Percentiles rank a stretch among this genome's conserved stretches.
phyloP scores from a whole-genome alignment of 2,113 vertebrate genomes.

The Oceanodroma tethys region DNA sequence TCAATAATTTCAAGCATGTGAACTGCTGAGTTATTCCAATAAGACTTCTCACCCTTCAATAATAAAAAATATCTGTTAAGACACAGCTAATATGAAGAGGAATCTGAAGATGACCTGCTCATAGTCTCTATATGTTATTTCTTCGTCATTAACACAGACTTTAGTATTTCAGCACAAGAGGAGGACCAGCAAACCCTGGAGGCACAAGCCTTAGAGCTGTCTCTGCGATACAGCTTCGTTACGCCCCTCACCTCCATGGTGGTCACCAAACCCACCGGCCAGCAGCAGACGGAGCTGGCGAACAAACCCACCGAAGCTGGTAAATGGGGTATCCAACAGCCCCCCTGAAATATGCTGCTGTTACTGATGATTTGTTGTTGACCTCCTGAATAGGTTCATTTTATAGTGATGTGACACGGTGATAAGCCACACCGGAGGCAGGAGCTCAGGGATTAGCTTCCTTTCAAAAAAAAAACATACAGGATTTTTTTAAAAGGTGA shows the following conservation, averaged over 20 bases:
- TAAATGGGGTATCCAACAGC: background rate
- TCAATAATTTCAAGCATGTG: background rate
- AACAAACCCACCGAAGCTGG: slow-evolving; percentile 84
- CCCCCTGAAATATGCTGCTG: background rate
- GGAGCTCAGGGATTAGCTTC: background rate
- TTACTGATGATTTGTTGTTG: background rate
- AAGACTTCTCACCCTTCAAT: background rate
- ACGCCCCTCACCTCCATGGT: slow-evolving; percentile 94
- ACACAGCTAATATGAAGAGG: background rate
- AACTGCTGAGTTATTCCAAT: background rate
- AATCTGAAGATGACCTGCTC: background rate
- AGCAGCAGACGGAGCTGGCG: slow-evolving; percentile 72
- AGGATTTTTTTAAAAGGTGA: background rate
- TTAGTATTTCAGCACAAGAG: slow-evolving; percentile 59
- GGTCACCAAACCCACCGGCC: slow-evolving; percentile 80
- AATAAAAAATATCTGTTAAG: background rate
- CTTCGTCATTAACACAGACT: background rate
- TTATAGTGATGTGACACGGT: background rate
- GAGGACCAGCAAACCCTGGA: slow-evolving; percentile 70
- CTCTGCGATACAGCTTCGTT: slow-evolving; percentile 86
- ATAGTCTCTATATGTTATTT: background rate
- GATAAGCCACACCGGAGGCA: fast-evolving
- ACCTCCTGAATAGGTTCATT: background rate
- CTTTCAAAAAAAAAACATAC: background rate
- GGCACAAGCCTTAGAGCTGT: slow-evolving; percentile 76